These are phyloP conservation scores for Busseola fusca DNA, from an alignment of 2,888 invertebrate genomes.

Conservation along the genomic window DNA sequence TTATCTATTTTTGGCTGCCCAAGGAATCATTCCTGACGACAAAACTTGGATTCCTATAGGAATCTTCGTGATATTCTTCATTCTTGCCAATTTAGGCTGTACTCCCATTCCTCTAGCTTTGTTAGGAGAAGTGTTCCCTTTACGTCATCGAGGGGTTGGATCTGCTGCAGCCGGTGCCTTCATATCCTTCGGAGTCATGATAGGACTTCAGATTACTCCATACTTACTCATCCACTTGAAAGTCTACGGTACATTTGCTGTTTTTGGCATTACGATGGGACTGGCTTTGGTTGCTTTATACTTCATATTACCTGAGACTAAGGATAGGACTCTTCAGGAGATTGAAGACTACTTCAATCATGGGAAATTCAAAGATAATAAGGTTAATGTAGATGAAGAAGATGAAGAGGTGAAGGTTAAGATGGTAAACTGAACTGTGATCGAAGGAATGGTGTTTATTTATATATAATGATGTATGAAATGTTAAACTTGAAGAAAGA, in stretches of 20 bases:
- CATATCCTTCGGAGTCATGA: slow-evolving; percentile 67
- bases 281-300: slow-evolving; percentile 61
- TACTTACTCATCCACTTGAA: slow-evolving; percentile 66
- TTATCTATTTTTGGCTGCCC: slow-evolving; percentile 68
- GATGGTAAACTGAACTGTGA: slow-evolving; percentile 38
- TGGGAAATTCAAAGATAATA: slow-evolving; percentile 45
- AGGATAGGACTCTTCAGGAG: slow-evolving; percentile 70
- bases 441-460: neutral
- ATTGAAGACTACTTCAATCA: slow-evolving; percentile 69
- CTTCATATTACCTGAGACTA: slow-evolving; percentile 70
- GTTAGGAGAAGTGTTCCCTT: slow-evolving; percentile 78
- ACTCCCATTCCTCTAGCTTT: slow-evolving; percentile 76
- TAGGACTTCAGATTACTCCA: slow-evolving; percentile 70
- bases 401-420: slow-evolving; percentile 45
- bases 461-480: neutral
- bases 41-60: slow-evolving; percentile 68
- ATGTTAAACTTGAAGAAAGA: slow-evolving; percentile 2
- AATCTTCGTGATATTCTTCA: slow-evolving; percentile 72
- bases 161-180: slow-evolving; percentile 67
- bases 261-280: slow-evolving; percentile 57
- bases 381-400: slow-evolving; percentile 31
- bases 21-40: slow-evolving; percentile 62
- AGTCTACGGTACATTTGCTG: slow-evolving; percentile 66
- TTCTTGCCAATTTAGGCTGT: slow-evolving; percentile 77
- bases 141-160: slow-evolving; percentile 74